phyloP scores from a whole-genome alignment of 2,113 vertebrate genomes.

The Lamprotornis superbus region DNA sequence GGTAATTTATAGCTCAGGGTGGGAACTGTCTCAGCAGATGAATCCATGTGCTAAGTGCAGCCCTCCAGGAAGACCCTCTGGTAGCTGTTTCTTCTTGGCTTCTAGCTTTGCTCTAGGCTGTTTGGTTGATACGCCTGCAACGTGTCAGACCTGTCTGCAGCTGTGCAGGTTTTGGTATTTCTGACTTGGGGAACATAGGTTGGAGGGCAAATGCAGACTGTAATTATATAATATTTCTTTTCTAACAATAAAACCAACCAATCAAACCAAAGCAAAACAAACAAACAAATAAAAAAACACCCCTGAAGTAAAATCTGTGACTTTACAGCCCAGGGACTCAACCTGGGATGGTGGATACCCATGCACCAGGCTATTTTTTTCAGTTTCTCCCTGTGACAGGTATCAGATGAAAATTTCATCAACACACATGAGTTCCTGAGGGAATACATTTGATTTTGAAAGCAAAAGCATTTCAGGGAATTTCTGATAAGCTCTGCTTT shows the following conservation, averaged over 20 bases:
- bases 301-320: not conserved
- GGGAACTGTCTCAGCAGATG: not conserved
- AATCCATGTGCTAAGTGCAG: not conserved
- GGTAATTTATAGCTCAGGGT: not conserved
- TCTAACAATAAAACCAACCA: not conserved
- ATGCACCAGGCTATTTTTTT: not conserved
- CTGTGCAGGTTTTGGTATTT: not conserved
- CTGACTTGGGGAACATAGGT: not conserved
- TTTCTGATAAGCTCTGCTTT: not conserved
- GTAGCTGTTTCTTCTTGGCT: not conserved
- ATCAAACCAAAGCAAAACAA: not conserved
- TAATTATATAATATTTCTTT: not conserved
- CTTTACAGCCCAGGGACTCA: not conserved
- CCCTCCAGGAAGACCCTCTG: not conserved
- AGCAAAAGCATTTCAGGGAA: not conserved
- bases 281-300: not conserved
- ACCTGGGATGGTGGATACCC: not conserved
- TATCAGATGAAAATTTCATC: not conserved
- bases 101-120: not conserved
- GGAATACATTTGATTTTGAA: not conserved
- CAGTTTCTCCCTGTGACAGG: not conserved
- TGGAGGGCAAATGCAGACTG: not conserved
- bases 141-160: not conserved
- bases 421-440: not conserved
- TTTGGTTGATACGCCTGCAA: not conserved